Evolutionary conservation across 2,797 vertebrate species (phyloP).

Genomic region (Acipenser transmontanus): DNA sequence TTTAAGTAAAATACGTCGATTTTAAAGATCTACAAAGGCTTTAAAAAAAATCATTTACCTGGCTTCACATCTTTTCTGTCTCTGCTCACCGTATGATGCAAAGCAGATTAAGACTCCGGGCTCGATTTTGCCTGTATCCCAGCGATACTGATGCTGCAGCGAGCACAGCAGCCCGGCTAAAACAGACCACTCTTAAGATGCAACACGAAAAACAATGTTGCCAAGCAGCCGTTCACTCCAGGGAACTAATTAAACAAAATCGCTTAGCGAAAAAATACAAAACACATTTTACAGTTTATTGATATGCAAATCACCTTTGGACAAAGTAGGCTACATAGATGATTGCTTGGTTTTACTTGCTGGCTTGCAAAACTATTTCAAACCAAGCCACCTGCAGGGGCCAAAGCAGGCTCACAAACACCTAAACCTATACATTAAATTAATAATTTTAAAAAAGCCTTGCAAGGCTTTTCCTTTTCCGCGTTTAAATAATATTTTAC

Average conservation of each 20-base stretch:
- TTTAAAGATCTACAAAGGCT: too few relatives aligned
- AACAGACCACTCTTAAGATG: slow-evolving; percentile 9
- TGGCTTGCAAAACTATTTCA: slow-evolving; percentile 1
- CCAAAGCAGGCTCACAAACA: background rate
- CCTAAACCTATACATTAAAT: too few relatives aligned
- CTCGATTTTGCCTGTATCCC: slow-evolving; percentile 30
- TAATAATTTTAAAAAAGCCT: too few relatives aligned
- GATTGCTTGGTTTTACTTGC: background rate
- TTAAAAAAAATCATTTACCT: too few relatives aligned
- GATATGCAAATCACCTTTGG: slow-evolving; percentile 16
- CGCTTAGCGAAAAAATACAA: slow-evolving; percentile 11
- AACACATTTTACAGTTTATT: slow-evolving; percentile 8
- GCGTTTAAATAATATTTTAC: too few relatives aligned
- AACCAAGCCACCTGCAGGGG: slow-evolving; percentile 2
- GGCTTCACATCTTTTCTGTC: too few relatives aligned
- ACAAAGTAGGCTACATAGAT: background rate
- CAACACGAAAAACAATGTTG: slow-evolving; percentile 11
- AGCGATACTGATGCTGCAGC: slow-evolving; percentile 27
- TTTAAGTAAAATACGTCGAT: too few relatives aligned
- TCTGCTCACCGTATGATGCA: too few relatives aligned
- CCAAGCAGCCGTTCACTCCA: slow-evolving; percentile 25
- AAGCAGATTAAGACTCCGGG: slow-evolving; percentile 26
- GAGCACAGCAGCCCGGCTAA: slow-evolving; percentile 23
- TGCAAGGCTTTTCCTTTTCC: too few relatives aligned
- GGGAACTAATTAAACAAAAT: slow-evolving; percentile 30